These are phyloP conservation scores for Ferdinandea cuprea DNA, from an alignment of 2,888 invertebrate species.

Conservation along the genomic window DNA sequence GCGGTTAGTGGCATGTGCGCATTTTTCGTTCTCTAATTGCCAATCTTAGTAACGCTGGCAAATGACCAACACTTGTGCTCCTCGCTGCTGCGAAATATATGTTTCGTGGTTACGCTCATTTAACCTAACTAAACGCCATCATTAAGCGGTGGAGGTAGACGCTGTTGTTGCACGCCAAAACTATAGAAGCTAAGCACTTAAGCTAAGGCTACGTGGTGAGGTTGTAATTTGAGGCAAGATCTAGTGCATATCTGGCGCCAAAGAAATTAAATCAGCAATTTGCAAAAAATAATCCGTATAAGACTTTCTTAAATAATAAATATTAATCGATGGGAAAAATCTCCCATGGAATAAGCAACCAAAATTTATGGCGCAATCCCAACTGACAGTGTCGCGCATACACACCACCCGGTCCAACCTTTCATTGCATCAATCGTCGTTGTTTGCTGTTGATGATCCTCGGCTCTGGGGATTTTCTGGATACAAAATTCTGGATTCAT, in stretches of 20 bases:
- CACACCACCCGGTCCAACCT: constrained; percentile 13
- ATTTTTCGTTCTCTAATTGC: constrained; percentile 41
- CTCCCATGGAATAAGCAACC: constrained; percentile 24
- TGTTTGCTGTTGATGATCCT: constrained; percentile 23
- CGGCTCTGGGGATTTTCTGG: constrained; percentile 31
- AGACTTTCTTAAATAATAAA: not conserved
- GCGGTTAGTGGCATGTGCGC: constrained; percentile 16
- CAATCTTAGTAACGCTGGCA: constrained; percentile 33
- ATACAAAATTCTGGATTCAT: constrained; percentile 46
- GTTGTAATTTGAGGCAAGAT: not conserved
- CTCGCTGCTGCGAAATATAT: constrained; percentile 12
- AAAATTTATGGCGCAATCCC: constrained; percentile 60
- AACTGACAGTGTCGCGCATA: constrained; percentile 51
- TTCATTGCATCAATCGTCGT: constrained; percentile 48
- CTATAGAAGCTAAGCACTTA: no score
- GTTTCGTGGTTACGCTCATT: constrained; percentile 65
- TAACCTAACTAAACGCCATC: constrained; percentile 64
- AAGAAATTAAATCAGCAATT: constrained; percentile 19
- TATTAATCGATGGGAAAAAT: constrained; percentile 21
- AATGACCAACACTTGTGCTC: constrained; percentile 49
- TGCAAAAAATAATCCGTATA: constrained; percentile 27
- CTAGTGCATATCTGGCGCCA: not conserved
- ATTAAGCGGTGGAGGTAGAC: constrained; percentile 26
- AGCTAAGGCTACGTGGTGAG: no score
- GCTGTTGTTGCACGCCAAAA: no score